Evolutionary conservation across 2,888 invertebrate genomes (phyloP).

Genomic region (Cerastoderma edule): DNA sequence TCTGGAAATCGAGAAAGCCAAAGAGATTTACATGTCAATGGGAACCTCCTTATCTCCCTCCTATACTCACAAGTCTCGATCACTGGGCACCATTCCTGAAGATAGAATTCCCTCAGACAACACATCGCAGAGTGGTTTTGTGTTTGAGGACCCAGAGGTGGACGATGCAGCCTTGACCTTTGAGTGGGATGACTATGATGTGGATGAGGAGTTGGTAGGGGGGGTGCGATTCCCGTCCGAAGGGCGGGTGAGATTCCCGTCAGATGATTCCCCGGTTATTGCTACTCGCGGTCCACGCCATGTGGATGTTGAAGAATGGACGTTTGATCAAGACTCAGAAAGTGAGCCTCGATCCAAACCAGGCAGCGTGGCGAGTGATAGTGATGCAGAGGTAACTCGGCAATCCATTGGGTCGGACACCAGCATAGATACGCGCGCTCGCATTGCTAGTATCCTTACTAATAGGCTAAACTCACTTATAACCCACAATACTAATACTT

Average conservation of each 20-base stretch:
- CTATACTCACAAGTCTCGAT: slow-evolving; percentile 64
- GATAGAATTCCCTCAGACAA: slow-evolving; percentile 67
- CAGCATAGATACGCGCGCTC: slow-evolving; percentile 64
- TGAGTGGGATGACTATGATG: slow-evolving; percentile 80
- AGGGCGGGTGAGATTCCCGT: slow-evolving; percentile 59
- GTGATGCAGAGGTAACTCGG: slow-evolving; percentile 66
- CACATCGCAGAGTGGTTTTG: slow-evolving; percentile 65
- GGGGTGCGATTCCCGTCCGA: slow-evolving; percentile 62
- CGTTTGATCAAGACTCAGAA: slow-evolving; percentile 63
- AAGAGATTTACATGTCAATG: slow-evolving; percentile 75
- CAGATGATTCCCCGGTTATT: slow-evolving; percentile 48
- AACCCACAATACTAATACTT: slow-evolving; percentile 50
- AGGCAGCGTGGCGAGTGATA: slow-evolving; percentile 62
- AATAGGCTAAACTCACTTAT: slow-evolving; percentile 58
- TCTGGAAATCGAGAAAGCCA: slow-evolving; percentile 64
- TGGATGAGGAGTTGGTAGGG: slow-evolving; percentile 74
- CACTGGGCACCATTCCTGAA: slow-evolving; percentile 74
- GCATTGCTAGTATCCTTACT: slow-evolving; percentile 64
- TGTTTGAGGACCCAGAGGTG: slow-evolving; percentile 69
- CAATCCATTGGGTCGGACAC: slow-evolving; percentile 54
- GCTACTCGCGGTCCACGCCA: slow-evolving; percentile 42
- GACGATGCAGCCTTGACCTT: slow-evolving; percentile 66
- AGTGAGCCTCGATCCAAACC: slow-evolving; percentile 58
- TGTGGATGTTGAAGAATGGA: slow-evolving; percentile 63
- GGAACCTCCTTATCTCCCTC: slow-evolving; percentile 68